Evolutionary conservation across 2,888 invertebrate genomes (phyloP).

Genomic region (Calliopum simillimum): DNA sequence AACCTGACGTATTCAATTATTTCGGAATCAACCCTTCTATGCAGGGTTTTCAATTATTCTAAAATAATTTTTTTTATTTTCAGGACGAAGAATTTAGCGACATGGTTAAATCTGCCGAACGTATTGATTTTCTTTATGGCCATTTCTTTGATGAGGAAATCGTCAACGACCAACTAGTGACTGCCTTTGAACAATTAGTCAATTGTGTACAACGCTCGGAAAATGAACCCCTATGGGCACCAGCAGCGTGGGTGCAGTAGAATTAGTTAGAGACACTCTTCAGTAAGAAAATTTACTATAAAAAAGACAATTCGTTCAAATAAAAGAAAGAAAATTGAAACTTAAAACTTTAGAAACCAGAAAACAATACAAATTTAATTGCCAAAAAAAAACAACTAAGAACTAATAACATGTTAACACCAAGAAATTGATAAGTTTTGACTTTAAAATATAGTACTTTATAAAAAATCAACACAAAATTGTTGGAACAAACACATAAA

Average conservation of each 20-base stretch:
- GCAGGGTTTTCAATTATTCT: neutral
- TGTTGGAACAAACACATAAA: neutral
- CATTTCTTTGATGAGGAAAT: conserved; percentile 95
- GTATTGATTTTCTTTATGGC: conserved; percentile 92
- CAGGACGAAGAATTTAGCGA: conserved; percentile 93
- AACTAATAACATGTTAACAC: conserved; percentile 27
- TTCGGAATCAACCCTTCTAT: too few relatives aligned
- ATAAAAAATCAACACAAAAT: neutral
- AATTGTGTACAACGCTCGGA: conserved; percentile 86
- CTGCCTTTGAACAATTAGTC: conserved; percentile 87
- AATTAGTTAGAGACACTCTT: conserved; percentile 23
- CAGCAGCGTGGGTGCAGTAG: conserved; percentile 88
- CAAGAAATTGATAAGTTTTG: conserved; percentile 16
- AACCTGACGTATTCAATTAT: too few relatives aligned
- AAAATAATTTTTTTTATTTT: conserved; percentile 23
- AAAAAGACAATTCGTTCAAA: conserved; percentile 31
- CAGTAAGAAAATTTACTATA: conserved; percentile 47
- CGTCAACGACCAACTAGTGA: conserved; percentile 89
- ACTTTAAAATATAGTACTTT: neutral
- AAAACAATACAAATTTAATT: conserved; percentile 28
- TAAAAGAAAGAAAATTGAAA: conserved; percentile 17
- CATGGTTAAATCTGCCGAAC: conserved; percentile 85
- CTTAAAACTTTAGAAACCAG: conserved; percentile 29
- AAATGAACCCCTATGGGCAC: conserved; percentile 95
- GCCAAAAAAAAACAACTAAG: conserved; percentile 28